Evolutionary conservation across 2,113 vertebrate genomes (phyloP).

Genomic region (Tragelaphus strepsiceros): DNA sequence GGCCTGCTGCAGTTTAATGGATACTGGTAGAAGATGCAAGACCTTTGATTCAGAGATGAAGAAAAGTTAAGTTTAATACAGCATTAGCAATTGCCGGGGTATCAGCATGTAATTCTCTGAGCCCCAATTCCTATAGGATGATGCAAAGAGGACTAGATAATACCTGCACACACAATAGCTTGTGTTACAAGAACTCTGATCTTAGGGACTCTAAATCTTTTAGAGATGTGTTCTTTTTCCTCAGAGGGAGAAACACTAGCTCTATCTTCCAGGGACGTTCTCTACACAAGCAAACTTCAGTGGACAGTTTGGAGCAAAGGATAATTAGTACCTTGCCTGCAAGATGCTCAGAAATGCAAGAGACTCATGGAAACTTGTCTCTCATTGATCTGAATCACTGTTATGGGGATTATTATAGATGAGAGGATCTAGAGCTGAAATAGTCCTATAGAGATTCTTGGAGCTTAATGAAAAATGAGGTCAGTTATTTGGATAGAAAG

Average conservation of each 20-base stretch:
- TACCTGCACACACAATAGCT: background rate
- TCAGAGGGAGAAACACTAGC: background rate
- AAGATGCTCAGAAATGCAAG: background rate
- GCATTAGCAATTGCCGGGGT: background rate
- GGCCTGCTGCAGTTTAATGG: background rate
- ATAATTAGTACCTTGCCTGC: background rate
- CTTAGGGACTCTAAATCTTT: background rate
- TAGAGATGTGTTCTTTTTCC: background rate
- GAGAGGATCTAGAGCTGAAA: background rate
- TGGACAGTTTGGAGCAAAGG: background rate
- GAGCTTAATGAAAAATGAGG: background rate
- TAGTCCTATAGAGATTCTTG: background rate
- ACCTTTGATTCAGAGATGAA: background rate
- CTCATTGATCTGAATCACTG: background rate
- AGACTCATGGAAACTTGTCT: background rate
- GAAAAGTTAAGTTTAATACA: background rate
- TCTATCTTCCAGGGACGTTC: background rate
- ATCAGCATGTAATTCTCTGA: background rate
- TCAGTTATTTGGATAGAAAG: background rate
- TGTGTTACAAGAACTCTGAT: background rate
- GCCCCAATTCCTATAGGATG: background rate
- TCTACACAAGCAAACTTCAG: background rate
- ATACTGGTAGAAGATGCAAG: background rate
- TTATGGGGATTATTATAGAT: background rate
- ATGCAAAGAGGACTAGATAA: background rate